Evolutionary conservation across 2,888 invertebrate genomes (phyloP), one percentile per base, ranked within the genome.

Genomic region (Hoplodrina ambigua): DNA sequence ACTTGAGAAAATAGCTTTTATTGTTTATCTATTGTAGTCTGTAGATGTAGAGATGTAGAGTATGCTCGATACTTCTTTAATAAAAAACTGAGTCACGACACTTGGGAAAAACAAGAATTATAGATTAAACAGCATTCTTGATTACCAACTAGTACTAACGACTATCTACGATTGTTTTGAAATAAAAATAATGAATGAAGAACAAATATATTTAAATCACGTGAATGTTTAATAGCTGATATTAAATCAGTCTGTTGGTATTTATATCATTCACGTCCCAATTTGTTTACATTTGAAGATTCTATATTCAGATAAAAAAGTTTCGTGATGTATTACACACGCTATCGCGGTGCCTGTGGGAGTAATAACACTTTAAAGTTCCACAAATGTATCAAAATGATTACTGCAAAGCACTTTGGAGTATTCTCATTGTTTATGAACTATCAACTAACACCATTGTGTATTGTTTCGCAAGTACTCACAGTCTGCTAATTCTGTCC

Each of bases 401-500:
- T 78, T 66, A 56, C 53, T 64, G 15, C 50, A 64, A 59, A 77
- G 60, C 64, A 55, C 57, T 80, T 77, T 19, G 20, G 50, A 65
- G 46, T 61, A 62, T 75, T 80, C n/a, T 57, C 69, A 53, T 80
- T 75, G 69, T 75, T 61, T 69, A 62, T 15, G 55, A 57, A 56
- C 60, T 64, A 54, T 64, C 57, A 54, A 69, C 53, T 80, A 60
- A 64, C 56, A 61, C 55, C 46, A 33, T 63, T 75, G 63, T 75
- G 49, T 80, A 67, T 75, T 73, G 80, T 75, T 66, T 63, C 66
- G 59, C 2, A 41, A 41, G 13, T 75, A 76, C 75, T 70, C 60
- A 41, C 66, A 64, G 66, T 76, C 56, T 66, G 33, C 68, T 72
- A 77, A 78, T 76, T 82, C 69, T 72, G 72, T 58, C 25, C 79